Evolutionary conservation across 1,140 invertebrate genomes (phyloP).

Genomic region (Formica selysi): DNA sequence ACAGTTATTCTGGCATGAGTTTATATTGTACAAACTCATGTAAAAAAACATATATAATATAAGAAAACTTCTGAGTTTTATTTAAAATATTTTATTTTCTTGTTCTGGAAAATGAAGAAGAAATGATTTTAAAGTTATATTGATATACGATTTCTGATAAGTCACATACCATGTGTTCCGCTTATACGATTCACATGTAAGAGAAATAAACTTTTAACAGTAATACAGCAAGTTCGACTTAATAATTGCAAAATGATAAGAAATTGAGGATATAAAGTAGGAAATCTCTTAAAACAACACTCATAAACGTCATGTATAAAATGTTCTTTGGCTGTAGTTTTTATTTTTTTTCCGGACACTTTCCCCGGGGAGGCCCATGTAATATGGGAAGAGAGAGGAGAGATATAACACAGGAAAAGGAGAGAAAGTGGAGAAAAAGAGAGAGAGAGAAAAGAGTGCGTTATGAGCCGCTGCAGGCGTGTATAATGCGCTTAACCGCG

Average conservation of each 20-base stretch:
- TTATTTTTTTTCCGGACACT: background rate
- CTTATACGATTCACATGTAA: slow-evolving; percentile 5
- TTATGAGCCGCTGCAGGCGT: slow-evolving; percentile 35
- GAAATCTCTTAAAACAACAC: background rate
- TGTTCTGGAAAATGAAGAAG: background rate
- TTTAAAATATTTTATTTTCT: background rate
- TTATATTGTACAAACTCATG: background rate
- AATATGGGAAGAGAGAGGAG: background rate
- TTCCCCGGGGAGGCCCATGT: background rate
- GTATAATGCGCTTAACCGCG: slow-evolving; percentile 58
- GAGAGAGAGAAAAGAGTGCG: slow-evolving; percentile 5
- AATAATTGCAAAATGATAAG: background rate
- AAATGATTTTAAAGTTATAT: background rate
- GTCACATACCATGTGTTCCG: background rate
- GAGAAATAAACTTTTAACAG: slow-evolving; percentile 8
- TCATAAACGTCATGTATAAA: background rate
- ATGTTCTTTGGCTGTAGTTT: background rate
- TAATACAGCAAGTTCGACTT: background rate
- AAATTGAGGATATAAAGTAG: background rate
- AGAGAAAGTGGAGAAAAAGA: slow-evolving; percentile 13
- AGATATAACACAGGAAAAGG: background rate
- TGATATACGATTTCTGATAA: background rate
- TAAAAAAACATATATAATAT: background rate
- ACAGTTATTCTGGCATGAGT: background rate
- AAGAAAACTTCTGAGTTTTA: background rate